These are phyloP conservation scores for Mirounga angustirostris DNA, from an alignment of 2,113 vertebrate species.

Conservation along the genomic window DNA sequence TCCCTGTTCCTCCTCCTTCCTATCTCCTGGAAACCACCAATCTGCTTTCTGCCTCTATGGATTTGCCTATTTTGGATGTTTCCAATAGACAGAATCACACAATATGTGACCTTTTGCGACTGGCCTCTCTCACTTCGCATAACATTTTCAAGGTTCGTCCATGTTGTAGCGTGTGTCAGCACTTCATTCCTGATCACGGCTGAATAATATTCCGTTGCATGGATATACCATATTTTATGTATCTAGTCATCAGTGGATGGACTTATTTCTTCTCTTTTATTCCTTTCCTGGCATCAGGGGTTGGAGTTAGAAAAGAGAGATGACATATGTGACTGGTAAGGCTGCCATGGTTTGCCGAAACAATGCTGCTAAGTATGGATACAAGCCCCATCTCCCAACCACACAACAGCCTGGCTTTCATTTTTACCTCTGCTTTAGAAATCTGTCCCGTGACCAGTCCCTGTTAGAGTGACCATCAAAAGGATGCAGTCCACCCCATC, in stretches of 20 bases:
- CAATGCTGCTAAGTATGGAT: background rate
- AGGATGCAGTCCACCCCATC: background rate
- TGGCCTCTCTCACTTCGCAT: background rate
- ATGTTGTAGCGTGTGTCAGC: background rate
- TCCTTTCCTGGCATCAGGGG: background rate
- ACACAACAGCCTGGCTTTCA: background rate
- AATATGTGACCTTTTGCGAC: background rate
- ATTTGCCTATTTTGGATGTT: background rate
- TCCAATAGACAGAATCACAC: background rate
- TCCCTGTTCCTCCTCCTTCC: background rate
- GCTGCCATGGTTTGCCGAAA: background rate
- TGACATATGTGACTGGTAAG: background rate
- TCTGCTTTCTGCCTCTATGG: background rate
- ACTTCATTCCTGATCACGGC: background rate
- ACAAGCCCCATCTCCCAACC: background rate
- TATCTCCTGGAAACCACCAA: background rate
- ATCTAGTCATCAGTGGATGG: background rate
- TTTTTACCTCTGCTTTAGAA: slow-evolving; percentile 17
- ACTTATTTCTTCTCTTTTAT: background rate
- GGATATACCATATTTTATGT: background rate
- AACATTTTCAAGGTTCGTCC: background rate
- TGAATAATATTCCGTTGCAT: background rate
- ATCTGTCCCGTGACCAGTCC: background rate
- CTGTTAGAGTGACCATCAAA: background rate
- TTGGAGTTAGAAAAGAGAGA: background rate